Evolutionary conservation across 1,140 invertebrate species (phyloP).

Genomic region (Spodoptera frugiperda): DNA sequence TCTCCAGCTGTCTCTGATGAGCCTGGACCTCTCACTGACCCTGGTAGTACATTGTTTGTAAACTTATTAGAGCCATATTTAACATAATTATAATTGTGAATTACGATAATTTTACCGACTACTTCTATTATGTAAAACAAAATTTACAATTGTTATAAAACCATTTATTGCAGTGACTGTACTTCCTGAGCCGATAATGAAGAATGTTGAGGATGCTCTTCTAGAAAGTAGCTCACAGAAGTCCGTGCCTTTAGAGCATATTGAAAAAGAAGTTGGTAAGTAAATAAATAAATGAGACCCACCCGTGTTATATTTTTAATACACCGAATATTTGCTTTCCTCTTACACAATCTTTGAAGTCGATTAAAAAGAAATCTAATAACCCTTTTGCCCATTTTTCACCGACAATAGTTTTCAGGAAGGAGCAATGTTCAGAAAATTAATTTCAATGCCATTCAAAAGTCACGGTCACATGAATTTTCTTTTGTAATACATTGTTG

Average conservation of each 20-base stretch:
- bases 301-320: not conserved
- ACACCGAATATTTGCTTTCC: too few relatives aligned
- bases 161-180: constrained; percentile 42
- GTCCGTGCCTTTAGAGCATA: constrained; percentile 74
- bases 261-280: constrained; percentile 71
- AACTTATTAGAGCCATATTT: not conserved
- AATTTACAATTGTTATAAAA: not conserved
- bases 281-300: not conserved
- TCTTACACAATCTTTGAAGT: too few relatives aligned
- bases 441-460: too few relatives aligned
- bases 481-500: not conserved
- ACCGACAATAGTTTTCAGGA: too few relatives aligned
- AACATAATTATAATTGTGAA: too few relatives aligned
- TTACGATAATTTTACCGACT: too few relatives aligned
- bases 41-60: constrained; percentile 34
- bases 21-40: constrained; percentile 38
- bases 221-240: constrained; percentile 71
- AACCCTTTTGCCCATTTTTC: too few relatives aligned
- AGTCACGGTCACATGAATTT: too few relatives aligned
- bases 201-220: constrained; percentile 61
- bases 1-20: not conserved
- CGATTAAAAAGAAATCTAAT: too few relatives aligned
- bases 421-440: too few relatives aligned
- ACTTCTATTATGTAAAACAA: too few relatives aligned
- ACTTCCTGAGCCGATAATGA: constrained; percentile 55